phyloP scores from a whole-genome alignment of 2,113 vertebrate species.

The Pitta sordida region DNA sequence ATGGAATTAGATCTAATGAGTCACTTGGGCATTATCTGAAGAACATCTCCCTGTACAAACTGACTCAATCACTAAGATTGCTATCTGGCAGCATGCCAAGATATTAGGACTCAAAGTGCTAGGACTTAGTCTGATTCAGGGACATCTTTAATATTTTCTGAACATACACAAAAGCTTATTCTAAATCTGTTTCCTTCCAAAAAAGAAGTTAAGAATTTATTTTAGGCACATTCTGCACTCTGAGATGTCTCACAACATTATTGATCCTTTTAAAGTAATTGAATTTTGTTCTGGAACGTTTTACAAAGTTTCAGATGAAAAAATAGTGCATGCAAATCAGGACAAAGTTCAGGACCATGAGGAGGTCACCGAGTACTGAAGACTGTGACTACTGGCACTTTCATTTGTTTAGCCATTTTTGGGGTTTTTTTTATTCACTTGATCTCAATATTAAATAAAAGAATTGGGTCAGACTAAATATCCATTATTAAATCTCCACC shows the following conservation, averaged over 20 bases:
- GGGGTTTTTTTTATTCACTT: neutral
- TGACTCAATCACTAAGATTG: conserved; percentile 81
- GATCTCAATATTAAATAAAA: neutral
- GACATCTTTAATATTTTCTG: conserved; percentile 72
- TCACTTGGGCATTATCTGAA: conserved; percentile 76
- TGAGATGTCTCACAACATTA: conserved; percentile 23
- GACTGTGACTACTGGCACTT: neutral
- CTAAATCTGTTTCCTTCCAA: neutral
- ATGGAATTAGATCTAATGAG: conserved; percentile 78
- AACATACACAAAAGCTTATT: conserved; percentile 42
- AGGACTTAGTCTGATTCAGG: conserved; percentile 79
- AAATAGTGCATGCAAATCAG: conserved; percentile 11
- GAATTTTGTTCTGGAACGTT: conserved; percentile 60
- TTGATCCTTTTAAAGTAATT: conserved; percentile 72
- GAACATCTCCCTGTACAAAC: conserved; percentile 67
- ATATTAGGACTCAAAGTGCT: conserved; percentile 63
- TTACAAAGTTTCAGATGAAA: conserved; percentile 21
- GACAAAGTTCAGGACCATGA: neutral
- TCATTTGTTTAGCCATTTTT: neutral
- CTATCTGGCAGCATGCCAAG: conserved; percentile 73
- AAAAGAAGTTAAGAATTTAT: conserved; percentile 58
- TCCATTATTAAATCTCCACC: neutral
- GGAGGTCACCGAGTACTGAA: neutral
- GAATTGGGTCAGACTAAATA: neutral
- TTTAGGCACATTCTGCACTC: conserved; percentile 33